Percentiles rank a stretch among this genome's conserved stretches.
phyloP scores from a whole-genome alignment of 1,140 invertebrate species.

The Globodera ellingtonae region DNA sequence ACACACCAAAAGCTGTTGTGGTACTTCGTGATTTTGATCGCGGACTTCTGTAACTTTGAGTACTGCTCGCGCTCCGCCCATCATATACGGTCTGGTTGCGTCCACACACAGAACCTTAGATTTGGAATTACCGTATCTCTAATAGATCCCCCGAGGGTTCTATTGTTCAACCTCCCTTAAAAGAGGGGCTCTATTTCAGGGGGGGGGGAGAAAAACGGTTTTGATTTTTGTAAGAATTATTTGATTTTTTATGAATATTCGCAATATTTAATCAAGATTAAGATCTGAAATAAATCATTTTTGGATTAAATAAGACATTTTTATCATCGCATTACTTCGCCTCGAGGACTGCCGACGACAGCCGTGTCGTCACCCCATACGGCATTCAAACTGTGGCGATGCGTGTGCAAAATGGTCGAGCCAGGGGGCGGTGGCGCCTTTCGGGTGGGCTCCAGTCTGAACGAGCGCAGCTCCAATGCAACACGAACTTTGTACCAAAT shows the following conservation, averaged over 20 bases:
- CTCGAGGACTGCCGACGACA: not conserved
- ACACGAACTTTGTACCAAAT: conserved; percentile 52
- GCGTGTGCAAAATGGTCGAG: not conserved
- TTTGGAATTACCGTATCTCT: not conserved
- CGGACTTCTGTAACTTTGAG: not conserved
- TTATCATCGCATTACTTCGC: not conserved
- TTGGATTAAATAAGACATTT: not conserved
- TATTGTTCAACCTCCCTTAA: no score
- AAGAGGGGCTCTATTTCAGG: no score
- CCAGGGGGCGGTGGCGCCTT: conserved; percentile 60
- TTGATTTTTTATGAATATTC: not conserved
- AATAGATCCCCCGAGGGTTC: no score
- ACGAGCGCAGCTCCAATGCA: conserved; percentile 47
- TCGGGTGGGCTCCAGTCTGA: conserved; percentile 51
- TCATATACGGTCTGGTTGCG: not conserved
- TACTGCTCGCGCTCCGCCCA: conserved; percentile 1
- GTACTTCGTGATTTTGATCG: not conserved
- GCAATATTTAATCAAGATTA: not conserved
- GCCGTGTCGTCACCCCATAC: conserved; percentile 26
- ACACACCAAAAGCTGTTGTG: not conserved
- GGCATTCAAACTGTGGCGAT: conserved; percentile 37
- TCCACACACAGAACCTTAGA: conserved; percentile 23
- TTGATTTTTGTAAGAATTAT: no score
- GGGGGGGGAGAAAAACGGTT: no score
- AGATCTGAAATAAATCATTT: no score